Evolutionary conservation across 2,888 invertebrate genomes (phyloP).

Genomic region (Phania funesta): DNA sequence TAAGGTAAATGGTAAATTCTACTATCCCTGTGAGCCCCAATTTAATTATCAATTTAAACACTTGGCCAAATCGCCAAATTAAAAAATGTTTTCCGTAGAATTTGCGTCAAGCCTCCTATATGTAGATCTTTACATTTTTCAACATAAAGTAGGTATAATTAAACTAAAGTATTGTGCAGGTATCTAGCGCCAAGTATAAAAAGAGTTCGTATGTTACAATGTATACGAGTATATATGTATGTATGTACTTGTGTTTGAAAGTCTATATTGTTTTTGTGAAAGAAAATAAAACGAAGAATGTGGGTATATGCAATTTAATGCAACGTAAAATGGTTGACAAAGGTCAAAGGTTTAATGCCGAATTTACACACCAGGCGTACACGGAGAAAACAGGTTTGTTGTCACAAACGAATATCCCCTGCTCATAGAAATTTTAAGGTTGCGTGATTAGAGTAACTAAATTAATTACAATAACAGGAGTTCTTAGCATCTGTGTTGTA

Average conservation of each 20-base stretch:
- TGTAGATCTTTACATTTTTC: neutral
- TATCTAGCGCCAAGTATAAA: conserved; percentile 14
- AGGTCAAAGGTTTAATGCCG: conserved; percentile 46
- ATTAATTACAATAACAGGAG: too few species aligned
- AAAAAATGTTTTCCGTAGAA: neutral
- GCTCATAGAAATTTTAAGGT: too few species aligned
- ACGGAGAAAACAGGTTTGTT: too few species aligned
- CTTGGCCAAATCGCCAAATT: neutral
- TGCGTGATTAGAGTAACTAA: too few species aligned
- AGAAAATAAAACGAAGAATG: too few species aligned
- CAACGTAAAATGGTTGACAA: conserved; percentile 18
- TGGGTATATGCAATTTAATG: conserved; percentile 27
- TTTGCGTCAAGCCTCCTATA: neutral
- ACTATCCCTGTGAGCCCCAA: too few species aligned
- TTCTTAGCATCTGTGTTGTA: too few species aligned
- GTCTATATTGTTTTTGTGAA: too few species aligned
- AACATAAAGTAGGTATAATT: neutral
- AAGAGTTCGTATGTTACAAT: neutral
- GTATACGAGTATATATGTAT: too few species aligned
- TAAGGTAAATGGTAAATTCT: too few species aligned
- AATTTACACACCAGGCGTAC: neutral
- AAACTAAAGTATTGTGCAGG: neutral
- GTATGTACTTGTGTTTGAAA: neutral
- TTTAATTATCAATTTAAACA: too few species aligned
- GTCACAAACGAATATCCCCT: too few species aligned